These are phyloP conservation scores for Perodicticus potto DNA, from an alignment of 2,797 vertebrate genomes.

Conservation along the genomic window DNA sequence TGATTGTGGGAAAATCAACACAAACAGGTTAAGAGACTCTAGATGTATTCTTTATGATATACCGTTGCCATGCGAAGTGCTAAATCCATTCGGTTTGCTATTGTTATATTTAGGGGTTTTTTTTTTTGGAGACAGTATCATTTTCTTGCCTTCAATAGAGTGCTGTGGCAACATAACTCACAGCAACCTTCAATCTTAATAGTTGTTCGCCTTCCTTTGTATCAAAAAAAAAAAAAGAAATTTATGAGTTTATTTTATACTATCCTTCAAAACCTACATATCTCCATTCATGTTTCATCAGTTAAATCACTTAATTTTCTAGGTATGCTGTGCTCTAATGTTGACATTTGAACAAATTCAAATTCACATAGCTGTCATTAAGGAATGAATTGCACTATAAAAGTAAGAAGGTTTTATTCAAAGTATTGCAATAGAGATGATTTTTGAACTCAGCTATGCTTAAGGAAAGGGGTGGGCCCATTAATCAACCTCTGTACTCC, in stretches of 20 bases:
- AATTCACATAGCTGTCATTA: neutral
- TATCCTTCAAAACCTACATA: neutral
- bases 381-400: neutral
- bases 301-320: neutral
- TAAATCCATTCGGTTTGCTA: neutral
- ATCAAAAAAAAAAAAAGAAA: neutral
- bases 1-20: neutral
- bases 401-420: neutral
- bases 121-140: no score
- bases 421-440: neutral
- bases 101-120: no score
- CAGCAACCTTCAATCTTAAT: neutral
- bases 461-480: neutral
- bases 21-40: neutral
- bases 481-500: neutral
- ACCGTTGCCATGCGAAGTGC: neutral
- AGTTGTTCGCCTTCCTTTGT: neutral
- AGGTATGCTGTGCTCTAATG: neutral
- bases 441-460: neutral
- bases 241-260: neutral
- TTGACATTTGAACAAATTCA: neutral
- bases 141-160: no score
- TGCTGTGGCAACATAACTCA: no score
- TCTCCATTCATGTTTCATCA: conserved; percentile 3
- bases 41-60: neutral